phyloP scores from a whole-genome alignment of 1,140 invertebrate genomes.

The Drosophila lowei region DNA sequence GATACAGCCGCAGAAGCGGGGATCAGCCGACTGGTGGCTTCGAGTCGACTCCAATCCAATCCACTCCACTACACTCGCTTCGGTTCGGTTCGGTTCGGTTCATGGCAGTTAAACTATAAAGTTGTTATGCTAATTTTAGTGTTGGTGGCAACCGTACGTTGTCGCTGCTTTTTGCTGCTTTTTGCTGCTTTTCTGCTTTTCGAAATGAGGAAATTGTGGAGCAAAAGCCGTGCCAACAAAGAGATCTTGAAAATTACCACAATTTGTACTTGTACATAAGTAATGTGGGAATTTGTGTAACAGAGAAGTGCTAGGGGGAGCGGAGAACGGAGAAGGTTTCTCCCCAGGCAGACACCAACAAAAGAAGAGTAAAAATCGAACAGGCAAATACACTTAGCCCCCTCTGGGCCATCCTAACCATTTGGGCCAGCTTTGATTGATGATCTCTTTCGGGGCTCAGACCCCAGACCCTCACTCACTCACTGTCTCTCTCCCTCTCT shows the following conservation, averaged over 20 bases:
- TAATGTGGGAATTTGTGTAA: conserved; percentile 73
- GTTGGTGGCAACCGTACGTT: conserved; percentile 61
- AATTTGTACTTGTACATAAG: conserved; percentile 82
- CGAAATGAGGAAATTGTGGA: conserved; percentile 78
- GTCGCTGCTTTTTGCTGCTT: conserved; percentile 9
- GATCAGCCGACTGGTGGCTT: conserved; percentile 13
- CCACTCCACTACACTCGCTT: conserved; percentile 11
- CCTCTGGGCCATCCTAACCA: conserved; percentile 24
- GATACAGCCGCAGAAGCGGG: conserved; percentile 47
- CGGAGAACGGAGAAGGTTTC: too few species aligned
- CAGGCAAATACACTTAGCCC: conserved; percentile 75
- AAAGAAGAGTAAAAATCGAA: conserved; percentile 58
- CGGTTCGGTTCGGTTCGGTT: conserved; percentile 21
- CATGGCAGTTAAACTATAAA: conserved; percentile 82
- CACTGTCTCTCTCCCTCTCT: conserved; percentile 1
- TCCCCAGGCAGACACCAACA: neutral
- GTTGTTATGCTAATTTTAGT: conserved; percentile 83
- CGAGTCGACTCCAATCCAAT: conserved; percentile 3
- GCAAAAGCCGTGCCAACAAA: conserved; percentile 64
- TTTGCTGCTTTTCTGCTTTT: conserved; percentile 37
- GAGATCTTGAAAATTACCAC: conserved; percentile 81
- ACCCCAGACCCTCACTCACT: neutral
- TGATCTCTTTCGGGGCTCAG: conserved; percentile 60
- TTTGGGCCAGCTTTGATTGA: conserved; percentile 70
- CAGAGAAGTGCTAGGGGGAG: neutral